Conservation (phyloP, 1,140 invertebrate species). For the Drosophila tristis region DNA sequence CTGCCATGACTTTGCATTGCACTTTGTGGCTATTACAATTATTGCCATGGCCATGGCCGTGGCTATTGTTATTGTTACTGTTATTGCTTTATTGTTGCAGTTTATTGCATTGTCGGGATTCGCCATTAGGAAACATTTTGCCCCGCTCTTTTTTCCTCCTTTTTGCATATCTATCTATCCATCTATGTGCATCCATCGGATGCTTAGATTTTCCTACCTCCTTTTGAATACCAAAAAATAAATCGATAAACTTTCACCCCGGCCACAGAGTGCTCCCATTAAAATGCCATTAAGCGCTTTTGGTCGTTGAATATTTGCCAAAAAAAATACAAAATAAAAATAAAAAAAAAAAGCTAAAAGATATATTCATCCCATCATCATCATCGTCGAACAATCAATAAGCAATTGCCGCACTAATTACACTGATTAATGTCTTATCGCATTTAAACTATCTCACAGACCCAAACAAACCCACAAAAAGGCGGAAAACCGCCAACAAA, state of each 20-base stretch:
- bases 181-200: no score
- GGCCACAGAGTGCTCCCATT: slow-evolving; percentile 39
- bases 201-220: no score
- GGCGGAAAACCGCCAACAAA: slow-evolving; percentile 10
- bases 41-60: neutral
- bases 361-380: neutral
- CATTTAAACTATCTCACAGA: slow-evolving; percentile 26
- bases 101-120: slow-evolving; percentile 53
- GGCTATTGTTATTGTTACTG: slow-evolving; percentile 24
- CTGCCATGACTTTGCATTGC: slow-evolving; percentile 46
- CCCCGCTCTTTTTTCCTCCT: neutral
- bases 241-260: slow-evolving; percentile 55
- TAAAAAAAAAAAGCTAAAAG: no score
- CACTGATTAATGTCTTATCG: slow-evolving; percentile 38
- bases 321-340: slow-evolving; percentile 14
- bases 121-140: slow-evolving; percentile 34
- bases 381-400: slow-evolving; percentile 27
- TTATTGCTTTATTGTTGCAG: slow-evolving; percentile 56
- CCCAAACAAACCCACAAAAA: slow-evolving; percentile 1
- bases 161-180: no score
- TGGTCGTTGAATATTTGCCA: slow-evolving; percentile 20
- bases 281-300: slow-evolving; percentile 42
- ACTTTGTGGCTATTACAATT: slow-evolving; percentile 52
- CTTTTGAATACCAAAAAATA: slow-evolving; percentile 53
- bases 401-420: slow-evolving; percentile 41